These are phyloP conservation scores for Gibbula magus DNA, from an alignment of 2,888 invertebrate genomes.

Conservation along the genomic window DNA sequence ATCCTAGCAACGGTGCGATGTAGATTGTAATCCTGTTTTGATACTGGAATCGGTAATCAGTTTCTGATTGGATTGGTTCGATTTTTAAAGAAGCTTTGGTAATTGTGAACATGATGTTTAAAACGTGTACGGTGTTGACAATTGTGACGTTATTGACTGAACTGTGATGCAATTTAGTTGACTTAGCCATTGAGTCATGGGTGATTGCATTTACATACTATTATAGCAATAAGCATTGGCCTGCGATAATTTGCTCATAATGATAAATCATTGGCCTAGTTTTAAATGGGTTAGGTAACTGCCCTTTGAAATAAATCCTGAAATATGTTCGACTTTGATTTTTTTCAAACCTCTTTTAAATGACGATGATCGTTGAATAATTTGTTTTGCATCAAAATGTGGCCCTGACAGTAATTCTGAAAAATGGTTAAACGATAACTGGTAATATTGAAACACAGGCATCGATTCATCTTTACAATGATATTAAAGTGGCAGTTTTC, in stretches of 20 bases:
- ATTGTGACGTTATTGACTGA: neutral
- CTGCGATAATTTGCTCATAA: too few relatives aligned
- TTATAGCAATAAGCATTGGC: too few relatives aligned
- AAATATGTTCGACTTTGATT: neutral
- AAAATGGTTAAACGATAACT: neutral
- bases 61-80: neutral
- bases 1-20: too few relatives aligned
- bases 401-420: neutral
- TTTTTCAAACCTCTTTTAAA: neutral
- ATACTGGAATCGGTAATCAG: neutral
- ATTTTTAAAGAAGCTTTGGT: neutral
- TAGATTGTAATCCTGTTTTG: too few relatives aligned
- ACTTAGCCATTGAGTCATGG: too few relatives aligned
- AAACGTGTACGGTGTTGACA: neutral
- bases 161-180: neutral
- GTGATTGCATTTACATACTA: too few relatives aligned
- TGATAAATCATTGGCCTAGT: too few relatives aligned
- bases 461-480: neutral
- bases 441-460: neutral
- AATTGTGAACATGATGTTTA: neutral
- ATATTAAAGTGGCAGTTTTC: neutral
- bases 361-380: neutral
- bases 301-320: too few relatives aligned
- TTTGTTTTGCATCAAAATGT: neutral
- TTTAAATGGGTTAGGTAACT: too few relatives aligned